phyloP scores from a whole-genome alignment of 2,113 vertebrate genomes.

The human region DNA sequence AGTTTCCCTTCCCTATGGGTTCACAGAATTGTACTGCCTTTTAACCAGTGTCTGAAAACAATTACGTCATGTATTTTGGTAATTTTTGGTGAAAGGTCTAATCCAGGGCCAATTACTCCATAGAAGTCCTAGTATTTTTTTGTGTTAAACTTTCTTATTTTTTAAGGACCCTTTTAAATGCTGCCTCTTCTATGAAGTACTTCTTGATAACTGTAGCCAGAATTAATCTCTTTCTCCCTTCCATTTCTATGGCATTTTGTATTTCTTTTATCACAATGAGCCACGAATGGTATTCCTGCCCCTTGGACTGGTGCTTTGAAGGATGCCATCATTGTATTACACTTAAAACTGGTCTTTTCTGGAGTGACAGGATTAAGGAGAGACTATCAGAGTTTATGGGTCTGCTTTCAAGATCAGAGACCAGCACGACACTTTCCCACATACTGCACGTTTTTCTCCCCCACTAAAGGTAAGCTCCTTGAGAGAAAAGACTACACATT shows the following conservation, averaged over 20 bases:
- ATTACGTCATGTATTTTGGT: neutral
- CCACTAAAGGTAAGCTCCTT: neutral
- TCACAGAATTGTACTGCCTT: neutral
- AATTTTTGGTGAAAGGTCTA: neutral
- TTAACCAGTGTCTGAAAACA: neutral
- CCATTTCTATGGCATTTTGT: neutral
- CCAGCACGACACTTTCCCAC: neutral
- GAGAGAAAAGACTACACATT: neutral
- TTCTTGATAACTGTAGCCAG: neutral
- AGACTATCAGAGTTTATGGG: neutral
- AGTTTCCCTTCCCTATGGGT: neutral
- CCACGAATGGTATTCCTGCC: neutral
- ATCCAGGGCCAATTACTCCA: neutral
- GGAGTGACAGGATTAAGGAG: neutral
- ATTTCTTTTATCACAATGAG: neutral
- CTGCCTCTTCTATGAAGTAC: neutral
- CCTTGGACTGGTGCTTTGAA: neutral
- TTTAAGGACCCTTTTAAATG: neutral
- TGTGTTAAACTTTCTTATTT: neutral
- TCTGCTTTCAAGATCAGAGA: neutral
- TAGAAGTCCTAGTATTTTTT: neutral
- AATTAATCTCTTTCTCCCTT: neutral
- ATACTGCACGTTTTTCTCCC: neutral
- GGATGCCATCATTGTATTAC: neutral
- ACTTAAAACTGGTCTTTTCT: neutral